Evolutionary conservation across 2,888 invertebrate species (phyloP), one percentile per base, ranked within the genome.

Genomic region (Drosophila gaucha): DNA sequence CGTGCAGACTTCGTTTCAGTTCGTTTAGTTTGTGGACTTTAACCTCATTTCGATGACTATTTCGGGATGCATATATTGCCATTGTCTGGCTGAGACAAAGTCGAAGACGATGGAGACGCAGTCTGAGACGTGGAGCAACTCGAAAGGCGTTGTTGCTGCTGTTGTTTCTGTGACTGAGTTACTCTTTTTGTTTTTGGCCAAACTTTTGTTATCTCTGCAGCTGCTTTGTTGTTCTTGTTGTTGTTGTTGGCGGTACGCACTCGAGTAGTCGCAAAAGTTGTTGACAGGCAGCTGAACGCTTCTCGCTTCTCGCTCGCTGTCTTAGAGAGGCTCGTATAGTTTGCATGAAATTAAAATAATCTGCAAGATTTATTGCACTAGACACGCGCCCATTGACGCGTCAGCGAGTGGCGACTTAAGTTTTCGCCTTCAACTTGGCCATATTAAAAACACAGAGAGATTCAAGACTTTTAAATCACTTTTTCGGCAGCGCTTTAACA

Each of bases 341-440:
- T 84, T 84, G 73, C 85, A 84, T 80, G 78, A 88, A 84, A 84
- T 84, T 88, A 84, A 84, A 84, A 88, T 88, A 84, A 84, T 84
- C 84, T 84, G 55, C 39, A 70, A 80, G 87, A 84, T 84, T 84
- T 88, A 84, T 84, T 67, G 78, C 80, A 52, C 46, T 54, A 62
- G 64, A 56, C 44, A 44, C 46, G 56, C 39, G 35, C 39, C 51
- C 52, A 67, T 65, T 46, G 67, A 67, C 38, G 31, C 50, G 55
- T 43, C 50, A 39, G n/a, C 31, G 56, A 55, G 44, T 31, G 12
- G 22, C 28, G 60, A 14, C 54, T 38, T 14, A 2, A 36, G 16
- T 36, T 35, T 26, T 18, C 33, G 14, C 20, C 38, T 36, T 46
- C 39, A 36, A 39, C 14, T 18, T 31, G 31, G 38, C 20, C 14